Conservation (phyloP, 2,113 vertebrate species). For the Stegastes partitus region DNA sequence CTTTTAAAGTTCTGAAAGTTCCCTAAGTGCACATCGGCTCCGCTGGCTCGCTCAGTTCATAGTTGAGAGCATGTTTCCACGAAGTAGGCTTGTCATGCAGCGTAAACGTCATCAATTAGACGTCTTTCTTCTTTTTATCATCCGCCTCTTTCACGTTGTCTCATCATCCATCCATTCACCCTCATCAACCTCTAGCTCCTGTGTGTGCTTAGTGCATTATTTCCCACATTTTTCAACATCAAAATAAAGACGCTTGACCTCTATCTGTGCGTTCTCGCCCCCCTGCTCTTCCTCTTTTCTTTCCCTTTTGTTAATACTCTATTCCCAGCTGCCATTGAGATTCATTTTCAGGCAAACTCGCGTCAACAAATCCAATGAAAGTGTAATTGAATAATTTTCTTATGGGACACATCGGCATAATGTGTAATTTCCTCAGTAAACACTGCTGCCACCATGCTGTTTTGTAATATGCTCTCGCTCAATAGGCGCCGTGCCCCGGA, state of each 20-base stretch:
- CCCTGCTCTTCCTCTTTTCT: not conserved
- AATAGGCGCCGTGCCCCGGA: constrained; percentile 62
- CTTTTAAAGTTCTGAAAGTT: constrained; percentile 51
- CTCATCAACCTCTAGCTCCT: constrained; percentile 18
- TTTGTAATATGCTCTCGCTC: constrained; percentile 72
- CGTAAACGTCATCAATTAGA: constrained; percentile 51
- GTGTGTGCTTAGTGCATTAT: constrained; percentile 15
- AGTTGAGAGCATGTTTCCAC: constrained; percentile 20
- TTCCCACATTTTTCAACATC: constrained; percentile 28
- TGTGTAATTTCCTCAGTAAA: constrained; percentile 79
- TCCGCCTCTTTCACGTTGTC: constrained; percentile 23
- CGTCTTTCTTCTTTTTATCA: not conserved
- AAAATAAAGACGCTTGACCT: constrained; percentile 53
- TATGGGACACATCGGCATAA: constrained; percentile 75
- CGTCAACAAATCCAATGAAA: constrained; percentile 75
- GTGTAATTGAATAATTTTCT: constrained; percentile 81
- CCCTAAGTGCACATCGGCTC: constrained; percentile 34
- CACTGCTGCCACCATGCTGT: constrained; percentile 75
- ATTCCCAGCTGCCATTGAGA: constrained; percentile 50
- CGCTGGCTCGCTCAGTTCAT: constrained; percentile 16
- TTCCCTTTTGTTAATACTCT: constrained; percentile 41
- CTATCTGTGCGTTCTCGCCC: constrained; percentile 13
- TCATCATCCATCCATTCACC: constrained; percentile 51
- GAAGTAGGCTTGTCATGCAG: constrained; percentile 35
- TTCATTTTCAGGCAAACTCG: constrained; percentile 58